phyloP scores from a whole-genome alignment of 92 coral and sea anemone species.

The Epizoanthus rinbou region DNA sequence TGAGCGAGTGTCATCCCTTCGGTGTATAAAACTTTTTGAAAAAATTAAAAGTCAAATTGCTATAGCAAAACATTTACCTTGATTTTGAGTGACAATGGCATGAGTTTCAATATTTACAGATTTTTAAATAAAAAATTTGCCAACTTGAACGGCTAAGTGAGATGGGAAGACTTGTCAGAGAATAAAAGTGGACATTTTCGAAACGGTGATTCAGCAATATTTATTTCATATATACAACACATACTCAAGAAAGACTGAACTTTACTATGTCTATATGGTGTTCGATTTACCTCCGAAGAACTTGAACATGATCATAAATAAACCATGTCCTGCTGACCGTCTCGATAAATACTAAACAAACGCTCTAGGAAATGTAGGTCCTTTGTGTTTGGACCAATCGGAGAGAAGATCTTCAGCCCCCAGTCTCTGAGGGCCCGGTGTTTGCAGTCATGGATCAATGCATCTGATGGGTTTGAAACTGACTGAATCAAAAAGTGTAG shows the following conservation, averaged over 20 bases:
- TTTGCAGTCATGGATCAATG: constrained; percentile 7
- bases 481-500: background rate
- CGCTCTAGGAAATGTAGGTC: background rate
- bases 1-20: too few relatives aligned
- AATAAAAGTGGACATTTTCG: too few relatives aligned
- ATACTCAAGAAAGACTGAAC: background rate
- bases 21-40: too few relatives aligned
- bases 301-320: too few relatives aligned
- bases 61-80: too few relatives aligned
- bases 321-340: background rate
- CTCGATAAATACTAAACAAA: background rate
- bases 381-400: constrained; percentile 35
- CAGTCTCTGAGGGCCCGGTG: constrained; percentile 29
- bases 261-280: background rate
- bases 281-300: background rate
- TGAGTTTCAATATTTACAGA: too few relatives aligned
- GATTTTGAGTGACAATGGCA: too few relatives aligned
- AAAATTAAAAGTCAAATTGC: too few relatives aligned
- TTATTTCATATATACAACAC: background rate
- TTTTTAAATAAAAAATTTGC: too few relatives aligned
- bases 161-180: too few relatives aligned
- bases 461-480: background rate
- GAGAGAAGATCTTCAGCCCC: background rate
- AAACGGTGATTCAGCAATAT: background rate
- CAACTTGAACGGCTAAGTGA: too few relatives aligned